Evolutionary conservation across 2,797 vertebrate species (phyloP).

Genomic region (Poecilia gillii): DNA sequence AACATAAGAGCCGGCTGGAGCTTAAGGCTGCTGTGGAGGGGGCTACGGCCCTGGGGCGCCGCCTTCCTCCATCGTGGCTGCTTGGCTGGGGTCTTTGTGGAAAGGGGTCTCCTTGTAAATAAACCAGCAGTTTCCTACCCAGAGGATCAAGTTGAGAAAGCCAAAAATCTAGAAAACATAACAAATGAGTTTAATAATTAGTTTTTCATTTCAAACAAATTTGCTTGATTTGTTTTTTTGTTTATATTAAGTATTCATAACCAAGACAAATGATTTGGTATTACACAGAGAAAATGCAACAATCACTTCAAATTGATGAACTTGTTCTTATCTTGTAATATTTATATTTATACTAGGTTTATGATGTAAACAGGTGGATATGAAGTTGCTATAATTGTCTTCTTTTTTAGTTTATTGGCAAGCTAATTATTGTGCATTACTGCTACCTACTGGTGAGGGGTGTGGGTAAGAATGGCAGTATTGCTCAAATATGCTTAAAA

Average conservation of each 20-base stretch:
- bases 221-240: not conserved
- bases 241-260: not conserved
- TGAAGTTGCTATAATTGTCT: too few relatives aligned
- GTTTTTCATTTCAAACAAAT: not conserved
- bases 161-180: conserved; percentile 85
- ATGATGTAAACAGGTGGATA: too few relatives aligned
- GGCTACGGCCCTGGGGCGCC: conserved; percentile 70
- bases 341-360: not conserved
- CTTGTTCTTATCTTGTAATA: not conserved
- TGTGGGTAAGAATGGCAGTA: too few relatives aligned
- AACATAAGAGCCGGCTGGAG: conserved; percentile 39
- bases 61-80: conserved; percentile 80
- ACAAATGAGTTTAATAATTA: not conserved
- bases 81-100: conserved; percentile 78
- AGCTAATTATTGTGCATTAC: too few relatives aligned
- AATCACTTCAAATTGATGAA: not conserved
- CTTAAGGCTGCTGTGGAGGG: conserved; percentile 12
- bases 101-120: conserved; percentile 94
- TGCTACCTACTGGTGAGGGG: too few relatives aligned
- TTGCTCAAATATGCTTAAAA: too few relatives aligned
- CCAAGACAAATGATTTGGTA: not conserved
- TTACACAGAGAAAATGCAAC: not conserved
- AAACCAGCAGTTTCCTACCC: conserved; percentile 95
- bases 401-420: too few relatives aligned
- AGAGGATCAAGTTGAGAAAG: conserved; percentile 92